Evolutionary conservation across 92 coral and sea anemone genomes (phyloP), one percentile per base, ranked within the genome.

Genomic region (Chrysogorgia sp.): DNA sequence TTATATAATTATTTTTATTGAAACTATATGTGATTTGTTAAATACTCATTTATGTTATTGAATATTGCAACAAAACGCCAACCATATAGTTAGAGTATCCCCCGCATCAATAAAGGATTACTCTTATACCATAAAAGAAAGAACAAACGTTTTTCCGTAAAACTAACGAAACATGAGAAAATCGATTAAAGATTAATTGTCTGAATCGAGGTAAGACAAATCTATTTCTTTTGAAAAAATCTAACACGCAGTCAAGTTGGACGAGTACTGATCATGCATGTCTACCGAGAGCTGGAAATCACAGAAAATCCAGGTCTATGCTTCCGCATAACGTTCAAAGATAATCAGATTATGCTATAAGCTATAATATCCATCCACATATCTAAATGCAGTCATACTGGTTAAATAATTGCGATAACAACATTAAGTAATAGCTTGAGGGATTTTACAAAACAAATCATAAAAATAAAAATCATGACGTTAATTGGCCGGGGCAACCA

Each of bases 181-280:
- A 29, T 6, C 34, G 9, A 34, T 35, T 26, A 21, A 64, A 34
- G 49, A 33, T 14, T 41, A 66, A 40, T 67, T n/a, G 57, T 67
- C 56, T 41, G 34, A 41, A 67, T 34, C 74, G 29, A 35, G 45
- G 50, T 64, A 64, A 34, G 34, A 67, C 34, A 21, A n/a, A n/a
- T n/a, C n/a, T n/a, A n/a, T 41, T 40, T 67, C 10, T 17, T 23
- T 20, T 1, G 74, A 40, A 67, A 15, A 26, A 61, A 37, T 61
- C 2, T 35, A 17, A 7, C 26, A 2, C 23, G 2, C 25, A 19
- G 2, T 19, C 1, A 2, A 58, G 30, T 12, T 8, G 25, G 69
- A 14, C 33, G 8, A 31, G 25, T 17, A 17, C 12, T 31, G 10
- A 15, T 58, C 63, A 7, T 58, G 31, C n/a, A n/a, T n/a, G n/a